phyloP scores from a whole-genome alignment of 2,797 vertebrate species.

The Alexandromys oeconomus region DNA sequence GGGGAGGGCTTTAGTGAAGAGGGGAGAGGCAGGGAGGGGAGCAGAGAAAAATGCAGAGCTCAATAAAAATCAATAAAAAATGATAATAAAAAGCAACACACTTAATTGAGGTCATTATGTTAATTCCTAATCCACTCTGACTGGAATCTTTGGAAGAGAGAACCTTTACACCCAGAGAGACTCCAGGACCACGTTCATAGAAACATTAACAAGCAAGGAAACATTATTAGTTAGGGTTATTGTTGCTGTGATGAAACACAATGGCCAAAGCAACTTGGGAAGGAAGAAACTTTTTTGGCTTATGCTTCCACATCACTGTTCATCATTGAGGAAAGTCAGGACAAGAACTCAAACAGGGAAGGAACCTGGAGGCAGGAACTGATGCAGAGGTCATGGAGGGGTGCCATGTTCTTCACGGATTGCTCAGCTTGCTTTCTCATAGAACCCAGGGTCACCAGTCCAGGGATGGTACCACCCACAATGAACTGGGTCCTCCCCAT shows the following conservation, averaged over 20 bases:
- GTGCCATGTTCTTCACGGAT: background rate
- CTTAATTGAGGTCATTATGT: background rate
- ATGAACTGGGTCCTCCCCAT: background rate
- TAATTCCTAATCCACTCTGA: background rate
- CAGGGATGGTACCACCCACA: background rate
- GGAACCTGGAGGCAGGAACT: background rate
- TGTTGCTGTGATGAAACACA: background rate
- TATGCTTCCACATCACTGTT: background rate
- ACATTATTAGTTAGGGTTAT: too few relatives aligned
- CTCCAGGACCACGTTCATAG: too few relatives aligned
- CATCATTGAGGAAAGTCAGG: background rate
- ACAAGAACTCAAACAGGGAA: background rate
- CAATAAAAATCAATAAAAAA: too few relatives aligned
- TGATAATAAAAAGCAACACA: background rate
- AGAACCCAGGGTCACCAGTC: background rate
- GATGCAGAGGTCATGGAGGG: background rate
- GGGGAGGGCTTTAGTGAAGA: accelerated
- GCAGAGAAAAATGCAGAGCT: too few relatives aligned
- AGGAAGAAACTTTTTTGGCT: background rate
- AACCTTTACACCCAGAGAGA: background rate
- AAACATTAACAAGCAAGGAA: background rate
- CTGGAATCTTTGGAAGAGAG: background rate
- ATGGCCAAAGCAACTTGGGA: background rate
- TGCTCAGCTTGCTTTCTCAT: background rate
- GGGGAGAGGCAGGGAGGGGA: too few relatives aligned